phyloP scores from a whole-genome alignment of 2,888 invertebrate genomes.

The Melipona beecheii region DNA sequence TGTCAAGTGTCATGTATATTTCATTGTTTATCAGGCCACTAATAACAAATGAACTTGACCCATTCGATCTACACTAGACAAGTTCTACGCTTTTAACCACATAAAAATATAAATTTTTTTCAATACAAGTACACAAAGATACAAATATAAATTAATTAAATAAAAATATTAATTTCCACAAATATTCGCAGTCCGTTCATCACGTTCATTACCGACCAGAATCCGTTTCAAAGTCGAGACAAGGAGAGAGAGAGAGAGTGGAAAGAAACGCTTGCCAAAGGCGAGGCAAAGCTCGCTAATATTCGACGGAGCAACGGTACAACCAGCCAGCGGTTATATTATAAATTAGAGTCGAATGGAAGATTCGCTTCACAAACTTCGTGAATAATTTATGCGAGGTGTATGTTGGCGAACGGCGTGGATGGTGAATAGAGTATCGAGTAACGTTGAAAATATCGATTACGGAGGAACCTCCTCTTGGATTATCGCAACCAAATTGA shows the following conservation, averaged over 20 bases:
- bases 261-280: slow-evolving; percentile 15
- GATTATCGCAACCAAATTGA: neutral
- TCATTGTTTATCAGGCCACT: no score
- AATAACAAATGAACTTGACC: no score
- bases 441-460: slow-evolving; percentile 27
- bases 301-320: slow-evolving; percentile 43
- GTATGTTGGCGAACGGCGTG: neutral
- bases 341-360: slow-evolving; percentile 51
- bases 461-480: neutral
- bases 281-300: slow-evolving; percentile 28
- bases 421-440: slow-evolving; percentile 19
- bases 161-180: neutral
- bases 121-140: no score
- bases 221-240: neutral
- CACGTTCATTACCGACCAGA: neutral
- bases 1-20: no score
- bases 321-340: slow-evolving; percentile 38
- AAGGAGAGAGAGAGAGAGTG: neutral
- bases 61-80: neutral
- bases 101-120: neutral
- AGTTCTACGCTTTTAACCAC: neutral
- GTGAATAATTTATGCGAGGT: slow-evolving; percentile 48
- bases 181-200: neutral
- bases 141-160: no score
- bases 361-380: slow-evolving; percentile 42